A percentile compares a stretch with the other conserved stretches of the same genome.
phyloP scores from a whole-genome alignment of 2,113 vertebrate species.

The Pomatostomus ruficeps region DNA sequence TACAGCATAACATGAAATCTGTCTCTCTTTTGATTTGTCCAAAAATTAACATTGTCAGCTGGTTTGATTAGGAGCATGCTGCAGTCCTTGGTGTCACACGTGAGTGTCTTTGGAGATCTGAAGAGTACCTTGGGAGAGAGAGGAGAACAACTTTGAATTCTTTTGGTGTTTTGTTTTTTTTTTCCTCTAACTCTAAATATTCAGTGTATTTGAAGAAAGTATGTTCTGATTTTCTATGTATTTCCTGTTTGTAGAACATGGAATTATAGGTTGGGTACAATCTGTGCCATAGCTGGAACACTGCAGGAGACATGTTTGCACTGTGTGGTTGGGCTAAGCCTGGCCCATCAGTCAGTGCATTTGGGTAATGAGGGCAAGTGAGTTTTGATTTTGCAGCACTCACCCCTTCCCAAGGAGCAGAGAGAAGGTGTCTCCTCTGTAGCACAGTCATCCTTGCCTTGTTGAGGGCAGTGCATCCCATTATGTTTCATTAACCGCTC shows the following conservation, averaged over 20 bases:
- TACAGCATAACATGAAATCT: background rate
- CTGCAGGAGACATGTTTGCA: background rate
- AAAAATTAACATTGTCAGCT: background rate
- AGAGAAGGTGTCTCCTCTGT: background rate
- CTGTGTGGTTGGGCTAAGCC: background rate
- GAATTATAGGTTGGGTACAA: background rate
- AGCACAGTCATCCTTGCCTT: background rate
- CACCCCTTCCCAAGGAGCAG: background rate
- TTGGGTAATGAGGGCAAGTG: background rate
- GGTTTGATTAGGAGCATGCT: background rate
- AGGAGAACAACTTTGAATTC: background rate
- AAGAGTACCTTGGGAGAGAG: background rate
- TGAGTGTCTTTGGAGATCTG: background rate
- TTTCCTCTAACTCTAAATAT: background rate
- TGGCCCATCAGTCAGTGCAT: background rate
- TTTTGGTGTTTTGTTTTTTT: background rate
- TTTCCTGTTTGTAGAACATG: background rate
- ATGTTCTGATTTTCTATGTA: background rate
- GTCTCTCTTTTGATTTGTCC: background rate
- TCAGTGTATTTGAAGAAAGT: background rate
- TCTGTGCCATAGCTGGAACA: background rate
- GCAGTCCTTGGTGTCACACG: background rate
- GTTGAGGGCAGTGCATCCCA: background rate
- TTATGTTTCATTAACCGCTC: rapidly evolving
- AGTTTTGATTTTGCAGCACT: background rate